These are phyloP conservation scores for Phoxinus dragarum DNA, from an alignment of 2,797 vertebrate genomes.

Conservation along the genomic window DNA sequence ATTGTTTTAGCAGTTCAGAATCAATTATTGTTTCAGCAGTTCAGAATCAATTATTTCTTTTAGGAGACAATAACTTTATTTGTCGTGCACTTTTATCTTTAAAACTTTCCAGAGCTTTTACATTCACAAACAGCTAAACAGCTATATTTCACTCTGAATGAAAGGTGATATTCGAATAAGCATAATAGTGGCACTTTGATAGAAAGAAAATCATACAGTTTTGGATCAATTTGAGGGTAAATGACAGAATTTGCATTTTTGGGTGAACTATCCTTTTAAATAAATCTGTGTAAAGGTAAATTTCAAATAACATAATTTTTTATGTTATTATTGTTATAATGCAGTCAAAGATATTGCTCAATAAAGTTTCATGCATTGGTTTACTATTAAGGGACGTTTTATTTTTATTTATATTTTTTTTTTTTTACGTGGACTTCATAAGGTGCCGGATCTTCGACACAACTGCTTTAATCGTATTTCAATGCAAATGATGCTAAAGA, in stretches of 20 bases:
- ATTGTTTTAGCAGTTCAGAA: no score
- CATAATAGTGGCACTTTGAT: background rate
- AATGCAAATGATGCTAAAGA: constrained; percentile 64
- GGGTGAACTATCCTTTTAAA: background rate
- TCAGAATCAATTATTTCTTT: background rate
- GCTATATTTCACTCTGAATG: background rate
- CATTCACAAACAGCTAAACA: background rate
- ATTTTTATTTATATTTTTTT: background rate
- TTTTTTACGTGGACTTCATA: constrained; percentile 31
- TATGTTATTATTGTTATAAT: background rate
- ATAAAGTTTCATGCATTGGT: constrained; percentile 47
- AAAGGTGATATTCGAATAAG: background rate
- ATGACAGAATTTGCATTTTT: background rate
- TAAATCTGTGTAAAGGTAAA: constrained; percentile 18
- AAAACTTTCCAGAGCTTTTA: background rate
- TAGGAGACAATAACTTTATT: background rate
- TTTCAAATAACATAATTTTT: background rate
- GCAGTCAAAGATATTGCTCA: background rate
- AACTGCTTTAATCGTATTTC: constrained; percentile 56
- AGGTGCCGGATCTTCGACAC: constrained; percentile 54
- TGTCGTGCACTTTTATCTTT: background rate
- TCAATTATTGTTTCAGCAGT: no score
- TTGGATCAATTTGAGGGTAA: background rate
- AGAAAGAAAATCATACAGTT: constrained; percentile 1
- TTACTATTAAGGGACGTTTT: constrained; percentile 44